phyloP scores from a whole-genome alignment of 2,797 vertebrate genomes.

The Lophius americanus region DNA sequence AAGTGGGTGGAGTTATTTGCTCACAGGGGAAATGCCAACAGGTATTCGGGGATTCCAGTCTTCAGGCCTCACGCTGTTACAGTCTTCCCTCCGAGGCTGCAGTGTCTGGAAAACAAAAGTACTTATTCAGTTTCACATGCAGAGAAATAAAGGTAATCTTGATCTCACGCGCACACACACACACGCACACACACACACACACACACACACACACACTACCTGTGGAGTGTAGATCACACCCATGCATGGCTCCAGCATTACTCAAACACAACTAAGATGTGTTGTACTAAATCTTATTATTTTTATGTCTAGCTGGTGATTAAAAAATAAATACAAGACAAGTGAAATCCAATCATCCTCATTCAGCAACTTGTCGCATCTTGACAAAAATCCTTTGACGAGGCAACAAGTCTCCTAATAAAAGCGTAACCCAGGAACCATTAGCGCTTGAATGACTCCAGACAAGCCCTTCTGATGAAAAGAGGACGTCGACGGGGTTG shows the following conservation, averaged over 20 bases:
- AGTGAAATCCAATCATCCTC: constrained; percentile 73
- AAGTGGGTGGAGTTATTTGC: constrained; percentile 58
- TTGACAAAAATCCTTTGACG: constrained; percentile 75
- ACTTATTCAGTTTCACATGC: constrained; percentile 52
- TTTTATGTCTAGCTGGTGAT: constrained; percentile 67
- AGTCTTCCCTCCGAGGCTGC: constrained; percentile 86
- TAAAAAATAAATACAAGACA: constrained; percentile 69
- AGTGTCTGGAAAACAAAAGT: constrained; percentile 45
- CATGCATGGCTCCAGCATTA: constrained; percentile 24
- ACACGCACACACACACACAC: constrained; percentile 10
- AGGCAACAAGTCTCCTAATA: constrained; percentile 76
- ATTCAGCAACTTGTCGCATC: constrained; percentile 75
- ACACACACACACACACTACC: neutral
- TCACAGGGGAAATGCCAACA: constrained; percentile 86
- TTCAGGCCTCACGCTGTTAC: constrained; percentile 83
- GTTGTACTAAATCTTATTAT: constrained; percentile 60
- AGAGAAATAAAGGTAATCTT: constrained; percentile 38
- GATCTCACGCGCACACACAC: constrained; percentile 17
- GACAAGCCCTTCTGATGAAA: constrained; percentile 31
- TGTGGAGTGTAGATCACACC: constrained; percentile 40
- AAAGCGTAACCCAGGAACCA: constrained; percentile 67
- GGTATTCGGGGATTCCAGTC: constrained; percentile 88
- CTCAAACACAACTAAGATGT: constrained; percentile 60
- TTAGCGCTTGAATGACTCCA: constrained; percentile 75
- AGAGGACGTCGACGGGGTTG: constrained; percentile 41